phyloP scores from a whole-genome alignment of 2,113 vertebrate species.

The Percina caprodes region DNA sequence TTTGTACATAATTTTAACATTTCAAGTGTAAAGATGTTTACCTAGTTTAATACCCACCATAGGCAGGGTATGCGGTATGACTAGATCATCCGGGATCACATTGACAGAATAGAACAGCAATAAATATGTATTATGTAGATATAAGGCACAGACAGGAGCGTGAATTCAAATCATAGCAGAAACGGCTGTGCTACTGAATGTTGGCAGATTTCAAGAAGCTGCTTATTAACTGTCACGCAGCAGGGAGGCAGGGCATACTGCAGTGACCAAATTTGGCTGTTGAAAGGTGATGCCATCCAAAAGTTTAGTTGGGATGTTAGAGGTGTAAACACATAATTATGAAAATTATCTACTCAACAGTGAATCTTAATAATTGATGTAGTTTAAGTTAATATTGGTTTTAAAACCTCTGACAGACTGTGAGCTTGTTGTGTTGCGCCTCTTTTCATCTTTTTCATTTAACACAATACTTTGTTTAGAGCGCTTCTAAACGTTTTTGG shows the following conservation, averaged over 20 bases:
- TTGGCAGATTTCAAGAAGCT: conserved; percentile 2
- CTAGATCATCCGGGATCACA: conserved; percentile 2
- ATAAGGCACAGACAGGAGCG: not conserved
- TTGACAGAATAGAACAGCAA: not conserved
- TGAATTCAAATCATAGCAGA: not conserved
- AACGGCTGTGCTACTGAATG: not conserved
- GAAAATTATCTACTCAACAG: not conserved
- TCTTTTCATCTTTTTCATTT: not conserved
- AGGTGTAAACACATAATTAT: not conserved
- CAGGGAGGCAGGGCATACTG: not conserved
- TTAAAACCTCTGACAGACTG: not conserved
- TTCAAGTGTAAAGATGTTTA: conserved; percentile 26
- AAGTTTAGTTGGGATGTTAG: not conserved
- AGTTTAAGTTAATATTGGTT: not conserved
- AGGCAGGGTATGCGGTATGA: not conserved
- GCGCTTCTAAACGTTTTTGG: not conserved
- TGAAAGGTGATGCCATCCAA: not conserved
- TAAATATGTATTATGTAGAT: not conserved
- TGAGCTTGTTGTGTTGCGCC: not conserved
- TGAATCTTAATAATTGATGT: not conserved
- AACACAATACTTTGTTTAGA: not conserved
- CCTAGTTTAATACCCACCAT: not conserved
- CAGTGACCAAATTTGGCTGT: not conserved
- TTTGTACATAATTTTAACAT: conserved; percentile 50
- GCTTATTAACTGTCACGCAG: conserved; percentile 2